Conservation (phyloP, 1,140 invertebrate genomes). For the Doryteuthis pealeii region DNA sequence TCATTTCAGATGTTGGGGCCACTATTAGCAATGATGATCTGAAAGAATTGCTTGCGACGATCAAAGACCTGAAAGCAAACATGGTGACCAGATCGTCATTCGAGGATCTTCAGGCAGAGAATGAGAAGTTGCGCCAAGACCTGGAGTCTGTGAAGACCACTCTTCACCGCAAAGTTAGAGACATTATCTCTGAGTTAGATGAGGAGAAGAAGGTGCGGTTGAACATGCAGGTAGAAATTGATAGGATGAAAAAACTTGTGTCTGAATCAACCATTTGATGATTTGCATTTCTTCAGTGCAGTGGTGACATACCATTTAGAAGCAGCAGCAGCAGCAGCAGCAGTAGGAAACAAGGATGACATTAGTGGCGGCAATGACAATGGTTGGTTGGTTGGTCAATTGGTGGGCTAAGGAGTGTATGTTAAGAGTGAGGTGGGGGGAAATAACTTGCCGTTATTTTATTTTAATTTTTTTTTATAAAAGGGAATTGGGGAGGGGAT, state of each 20-base stretch:
- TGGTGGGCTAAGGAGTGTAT: too few relatives aligned
- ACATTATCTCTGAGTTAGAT: slow-evolving; percentile 57
- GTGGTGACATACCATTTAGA: too few relatives aligned
- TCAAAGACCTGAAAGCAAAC: slow-evolving; percentile 39
- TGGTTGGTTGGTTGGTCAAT: too few relatives aligned
- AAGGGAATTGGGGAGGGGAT: too few relatives aligned
- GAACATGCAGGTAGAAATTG: slow-evolving; percentile 58
- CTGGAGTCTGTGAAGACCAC: slow-evolving; percentile 43
- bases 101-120: slow-evolving; percentile 48
- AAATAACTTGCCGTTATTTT: too few relatives aligned
- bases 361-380: too few relatives aligned
- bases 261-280: slow-evolving; percentile 33
- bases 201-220: slow-evolving; percentile 60
- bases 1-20: slow-evolving; percentile 21
- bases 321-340: too few relatives aligned
- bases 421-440: too few relatives aligned
- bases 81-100: slow-evolving; percentile 47
- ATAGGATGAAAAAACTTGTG: slow-evolving; percentile 55
- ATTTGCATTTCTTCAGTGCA: too few relatives aligned
- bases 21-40: slow-evolving; percentile 14
- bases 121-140: slow-evolving; percentile 45
- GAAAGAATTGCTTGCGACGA: slow-evolving; percentile 46
- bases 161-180: slow-evolving; percentile 47
- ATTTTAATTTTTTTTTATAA: too few relatives aligned
- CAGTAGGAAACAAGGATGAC: too few relatives aligned